Conservation (phyloP, 2,113 vertebrate genomes). For the Struthidea cinerea region DNA sequence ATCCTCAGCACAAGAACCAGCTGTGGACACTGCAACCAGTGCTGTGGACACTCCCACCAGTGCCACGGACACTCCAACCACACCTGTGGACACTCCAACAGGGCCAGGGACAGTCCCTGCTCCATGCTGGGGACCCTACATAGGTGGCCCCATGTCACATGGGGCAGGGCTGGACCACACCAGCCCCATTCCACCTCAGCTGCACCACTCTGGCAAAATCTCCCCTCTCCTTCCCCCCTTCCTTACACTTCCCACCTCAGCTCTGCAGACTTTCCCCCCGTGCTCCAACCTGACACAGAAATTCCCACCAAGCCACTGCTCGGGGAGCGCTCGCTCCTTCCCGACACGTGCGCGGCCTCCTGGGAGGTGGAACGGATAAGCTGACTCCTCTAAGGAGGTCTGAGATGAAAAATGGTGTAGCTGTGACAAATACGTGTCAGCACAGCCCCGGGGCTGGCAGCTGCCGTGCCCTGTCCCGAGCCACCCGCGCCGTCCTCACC, state of each 20-base stretch:
- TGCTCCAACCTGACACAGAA: neutral
- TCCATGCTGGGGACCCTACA: rapidly evolving
- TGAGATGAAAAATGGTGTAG: neutral
- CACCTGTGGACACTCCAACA: too few relatives aligned
- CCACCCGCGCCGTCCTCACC: rapidly evolving
- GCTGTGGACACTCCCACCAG: too few relatives aligned
- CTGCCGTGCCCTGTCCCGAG: neutral
- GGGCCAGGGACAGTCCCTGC: neutral
- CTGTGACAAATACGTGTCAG: neutral
- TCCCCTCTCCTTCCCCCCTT: rapidly evolving
- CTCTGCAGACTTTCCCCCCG: rapidly evolving
- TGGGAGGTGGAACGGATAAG: neutral
- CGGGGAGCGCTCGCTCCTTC: neutral
- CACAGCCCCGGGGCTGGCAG: neutral
- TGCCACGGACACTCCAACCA: too few relatives aligned
- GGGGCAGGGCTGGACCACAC: neutral
- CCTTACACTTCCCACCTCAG: neutral
- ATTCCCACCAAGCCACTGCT: rapidly evolving
- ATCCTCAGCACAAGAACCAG: neutral
- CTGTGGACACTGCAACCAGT: neutral
- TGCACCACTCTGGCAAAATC: neutral
- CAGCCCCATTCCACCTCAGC: neutral
- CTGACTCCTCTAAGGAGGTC: neutral
- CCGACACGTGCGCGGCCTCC: neutral
- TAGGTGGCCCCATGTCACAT: rapidly evolving